Evolutionary conservation across 2,888 invertebrate species (phyloP).

Genomic region (Periphyllus acericola): DNA sequence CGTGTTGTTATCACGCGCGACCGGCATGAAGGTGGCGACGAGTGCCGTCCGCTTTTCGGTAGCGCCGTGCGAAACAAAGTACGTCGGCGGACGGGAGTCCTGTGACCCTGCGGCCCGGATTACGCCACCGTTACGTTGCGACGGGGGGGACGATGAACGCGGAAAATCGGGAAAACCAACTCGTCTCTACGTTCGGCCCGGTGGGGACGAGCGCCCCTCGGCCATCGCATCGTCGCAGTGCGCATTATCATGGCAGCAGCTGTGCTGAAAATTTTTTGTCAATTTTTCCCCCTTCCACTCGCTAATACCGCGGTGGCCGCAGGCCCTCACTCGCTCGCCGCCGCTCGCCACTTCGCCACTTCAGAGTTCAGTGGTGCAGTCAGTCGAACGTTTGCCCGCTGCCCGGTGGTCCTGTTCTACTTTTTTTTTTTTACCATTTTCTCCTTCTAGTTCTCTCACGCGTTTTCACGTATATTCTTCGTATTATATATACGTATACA

Average conservation of each 20-base stretch:
- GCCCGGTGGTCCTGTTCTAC: background rate
- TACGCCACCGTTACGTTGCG: too few species aligned
- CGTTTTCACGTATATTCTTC: background rate
- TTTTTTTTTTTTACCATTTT: too few species aligned
- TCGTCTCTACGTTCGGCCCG: background rate
- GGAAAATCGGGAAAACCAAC: background rate
- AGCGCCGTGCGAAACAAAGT: too few species aligned
- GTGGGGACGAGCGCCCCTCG: background rate
- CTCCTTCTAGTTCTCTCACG: background rate
- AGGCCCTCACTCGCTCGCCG: background rate
- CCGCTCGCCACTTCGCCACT: too few species aligned
- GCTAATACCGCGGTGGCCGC: too few species aligned
- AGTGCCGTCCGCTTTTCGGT: too few species aligned
- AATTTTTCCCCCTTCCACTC: background rate
- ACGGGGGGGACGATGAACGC: background rate
- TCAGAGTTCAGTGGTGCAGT: background rate
- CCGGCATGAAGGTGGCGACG: background rate
- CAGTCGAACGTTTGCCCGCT: background rate
- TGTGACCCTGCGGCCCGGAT: too few species aligned
- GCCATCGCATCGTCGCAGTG: background rate
- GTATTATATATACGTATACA: background rate
- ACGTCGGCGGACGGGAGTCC: too few species aligned
- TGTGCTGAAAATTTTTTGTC: slow-evolving; percentile 3
- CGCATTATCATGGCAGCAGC: background rate
- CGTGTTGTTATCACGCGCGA: too few species aligned